Conservation (phyloP, 2,797 vertebrate genomes). For the Notolabrus celidotus region DNA sequence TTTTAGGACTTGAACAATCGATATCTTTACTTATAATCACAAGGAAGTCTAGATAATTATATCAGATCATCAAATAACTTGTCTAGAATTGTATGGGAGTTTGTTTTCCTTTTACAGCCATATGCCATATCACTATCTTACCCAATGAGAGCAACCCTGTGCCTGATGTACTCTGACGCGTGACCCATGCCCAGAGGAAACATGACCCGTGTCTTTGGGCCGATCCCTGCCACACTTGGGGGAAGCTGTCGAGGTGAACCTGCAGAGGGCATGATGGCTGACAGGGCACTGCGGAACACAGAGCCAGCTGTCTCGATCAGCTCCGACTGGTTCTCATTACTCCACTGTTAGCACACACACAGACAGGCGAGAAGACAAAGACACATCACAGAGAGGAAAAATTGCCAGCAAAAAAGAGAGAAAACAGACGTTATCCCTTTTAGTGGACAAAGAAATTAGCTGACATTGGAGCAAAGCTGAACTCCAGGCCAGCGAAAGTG, state of each 20-base stretch:
- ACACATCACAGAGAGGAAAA: constrained; percentile 46
- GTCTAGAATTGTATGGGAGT: too few species aligned
- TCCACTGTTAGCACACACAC: constrained; percentile 88
- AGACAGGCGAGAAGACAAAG: constrained; percentile 32
- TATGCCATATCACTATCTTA: constrained; percentile 81
- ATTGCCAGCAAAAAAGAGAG: constrained; percentile 54
- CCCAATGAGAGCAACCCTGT: constrained; percentile 94
- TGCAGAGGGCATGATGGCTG: constrained; percentile 89
- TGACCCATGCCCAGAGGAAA: constrained; percentile 96
- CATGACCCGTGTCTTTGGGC: constrained; percentile 89
- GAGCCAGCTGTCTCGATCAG: constrained; percentile 90
- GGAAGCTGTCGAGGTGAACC: constrained; percentile 93
- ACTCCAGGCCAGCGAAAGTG: constrained; percentile 67
- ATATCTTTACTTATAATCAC: background rate
- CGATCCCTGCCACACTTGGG: constrained; percentile 91
- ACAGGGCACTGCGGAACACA: constrained; percentile 87
- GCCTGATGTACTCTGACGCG: constrained; percentile 92
- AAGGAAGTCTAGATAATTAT: too few species aligned
- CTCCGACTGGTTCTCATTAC: constrained; percentile 93
- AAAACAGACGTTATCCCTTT: constrained; percentile 67
- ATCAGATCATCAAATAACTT: too few species aligned
- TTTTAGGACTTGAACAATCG: too few species aligned
- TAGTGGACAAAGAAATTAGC: constrained; percentile 76
- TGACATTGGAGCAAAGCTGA: constrained; percentile 72
- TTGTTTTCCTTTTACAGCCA: too few species aligned